Conservation (phyloP, 2,113 vertebrate genomes). For the Nothoprocta perdicaria region DNA sequence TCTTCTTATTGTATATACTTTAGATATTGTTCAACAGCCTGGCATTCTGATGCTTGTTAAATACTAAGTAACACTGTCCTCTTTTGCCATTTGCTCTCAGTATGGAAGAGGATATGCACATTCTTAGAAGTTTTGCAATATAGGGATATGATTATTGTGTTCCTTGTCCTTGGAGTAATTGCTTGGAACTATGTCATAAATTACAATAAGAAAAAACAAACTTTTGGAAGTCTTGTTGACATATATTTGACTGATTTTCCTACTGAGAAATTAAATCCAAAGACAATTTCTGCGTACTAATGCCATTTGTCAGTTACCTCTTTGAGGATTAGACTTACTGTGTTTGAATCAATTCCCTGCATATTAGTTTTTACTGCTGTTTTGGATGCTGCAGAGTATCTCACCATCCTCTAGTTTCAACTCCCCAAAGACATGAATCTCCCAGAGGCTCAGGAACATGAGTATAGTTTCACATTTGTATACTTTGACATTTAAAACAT, state of each 20-base stretch:
- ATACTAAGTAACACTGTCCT: too few species aligned
- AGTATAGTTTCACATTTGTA: neutral
- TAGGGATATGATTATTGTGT: neutral
- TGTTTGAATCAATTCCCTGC: neutral
- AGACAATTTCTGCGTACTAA: neutral
- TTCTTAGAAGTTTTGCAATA: too few species aligned
- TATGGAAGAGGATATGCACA: too few species aligned
- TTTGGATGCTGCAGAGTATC: neutral
- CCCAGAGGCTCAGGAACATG: neutral
- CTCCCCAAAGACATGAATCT: neutral
- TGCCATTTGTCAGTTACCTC: neutral
- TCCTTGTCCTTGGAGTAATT: neutral
- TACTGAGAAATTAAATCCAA: neutral
- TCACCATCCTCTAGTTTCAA: neutral
- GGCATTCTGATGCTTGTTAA: too few species aligned
- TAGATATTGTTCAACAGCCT: neutral
- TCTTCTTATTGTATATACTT: too few species aligned
- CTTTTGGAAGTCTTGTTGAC: neutral
- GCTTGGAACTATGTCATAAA: neutral
- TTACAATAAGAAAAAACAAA: neutral
- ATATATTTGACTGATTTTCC: neutral
- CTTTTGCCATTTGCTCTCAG: too few species aligned
- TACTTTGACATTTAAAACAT: neutral
- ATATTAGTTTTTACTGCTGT: neutral
- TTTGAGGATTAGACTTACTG: neutral